Conservation (phyloP, 1,140 invertebrate genomes). For the Argopecten irradians region DNA sequence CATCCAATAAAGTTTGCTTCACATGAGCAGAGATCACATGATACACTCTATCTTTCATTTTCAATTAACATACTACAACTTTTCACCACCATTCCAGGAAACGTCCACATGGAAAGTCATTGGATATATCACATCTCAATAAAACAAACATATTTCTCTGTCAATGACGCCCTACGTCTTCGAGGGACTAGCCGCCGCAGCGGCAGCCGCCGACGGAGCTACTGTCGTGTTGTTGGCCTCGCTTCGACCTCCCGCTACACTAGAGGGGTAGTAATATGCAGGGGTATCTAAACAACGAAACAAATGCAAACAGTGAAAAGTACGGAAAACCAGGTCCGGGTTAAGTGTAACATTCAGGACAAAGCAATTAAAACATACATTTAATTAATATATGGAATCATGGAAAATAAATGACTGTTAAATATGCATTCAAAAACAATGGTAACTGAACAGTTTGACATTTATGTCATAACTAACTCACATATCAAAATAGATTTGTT, state of each 20-base stretch:
- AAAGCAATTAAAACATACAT: too few relatives aligned
- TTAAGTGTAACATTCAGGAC: too few relatives aligned
- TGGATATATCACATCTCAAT: neutral
- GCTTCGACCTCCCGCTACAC: constrained; percentile 45
- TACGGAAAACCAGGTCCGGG: neutral
- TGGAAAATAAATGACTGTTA: too few relatives aligned
- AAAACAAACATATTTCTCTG: neutral
- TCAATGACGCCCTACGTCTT: constrained; percentile 38
- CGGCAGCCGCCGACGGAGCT: constrained; percentile 39
- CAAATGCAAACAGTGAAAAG: neutral
- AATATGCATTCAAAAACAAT: neutral
- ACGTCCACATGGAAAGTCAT: neutral
- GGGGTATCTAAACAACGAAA: constrained; percentile 44
- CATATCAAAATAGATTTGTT: neutral
- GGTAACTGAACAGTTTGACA: too few relatives aligned
- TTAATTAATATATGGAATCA: too few relatives aligned
- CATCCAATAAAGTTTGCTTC: neutral
- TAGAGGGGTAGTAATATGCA: constrained; percentile 46
- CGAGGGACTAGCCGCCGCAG: constrained; percentile 47
- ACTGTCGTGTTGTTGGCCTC: constrained; percentile 36
- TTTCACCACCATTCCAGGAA: neutral
- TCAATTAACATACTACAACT: neutral
- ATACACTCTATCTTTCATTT: neutral
- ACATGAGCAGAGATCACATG: neutral
- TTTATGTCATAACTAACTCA: neutral